Percentiles rank a stretch among this genome's conserved stretches.
These are phyloP conservation scores for Nyleta sp. DNA, from an alignment of 2,888 invertebrate genomes.

Conservation along the genomic window DNA sequence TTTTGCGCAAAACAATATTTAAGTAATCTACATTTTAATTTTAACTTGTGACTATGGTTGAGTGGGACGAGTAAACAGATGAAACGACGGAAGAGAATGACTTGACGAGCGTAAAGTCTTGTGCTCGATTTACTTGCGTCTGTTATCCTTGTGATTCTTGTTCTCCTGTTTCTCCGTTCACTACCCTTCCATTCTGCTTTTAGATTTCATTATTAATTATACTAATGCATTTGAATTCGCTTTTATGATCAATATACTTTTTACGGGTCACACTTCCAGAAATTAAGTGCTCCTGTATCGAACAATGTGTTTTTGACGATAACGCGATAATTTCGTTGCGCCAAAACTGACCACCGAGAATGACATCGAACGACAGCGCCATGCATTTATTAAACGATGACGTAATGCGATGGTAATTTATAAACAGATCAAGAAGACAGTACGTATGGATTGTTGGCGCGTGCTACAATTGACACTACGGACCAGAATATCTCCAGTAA, in stretches of 20 bases:
- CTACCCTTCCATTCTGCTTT: conserved; percentile 31
- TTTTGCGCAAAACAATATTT: conserved; percentile 69
- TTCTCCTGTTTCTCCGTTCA: conserved; percentile 57
- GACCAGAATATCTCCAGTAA: conserved; percentile 75
- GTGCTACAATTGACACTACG: conserved; percentile 78
- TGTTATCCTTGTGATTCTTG: conserved; percentile 63
- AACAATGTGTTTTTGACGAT: too few relatives aligned
- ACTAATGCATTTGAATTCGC: conserved; percentile 72
- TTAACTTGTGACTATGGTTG: conserved; percentile 70
- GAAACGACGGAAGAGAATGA: conserved; percentile 64
- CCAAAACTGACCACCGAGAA: conserved; percentile 28
- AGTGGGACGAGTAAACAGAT: conserved; percentile 70
- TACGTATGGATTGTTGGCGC: conserved; percentile 76
- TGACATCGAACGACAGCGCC: background rate
- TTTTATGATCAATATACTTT: conserved; percentile 38
- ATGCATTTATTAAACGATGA: conserved; percentile 69
- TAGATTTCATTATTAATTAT: conserved; percentile 78
- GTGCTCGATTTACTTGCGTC: conserved; percentile 73
- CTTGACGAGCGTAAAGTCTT: conserved; percentile 68
- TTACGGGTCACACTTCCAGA: conserved; percentile 15
- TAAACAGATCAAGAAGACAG: conserved; percentile 73
- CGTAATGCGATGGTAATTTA: conserved; percentile 72
- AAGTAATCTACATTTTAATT: conserved; percentile 74
- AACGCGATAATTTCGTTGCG: conserved; percentile 30
- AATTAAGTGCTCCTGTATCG: background rate